Evolutionary conservation across 2,888 invertebrate genomes (phyloP), one percentile per base, ranked within the genome.

Genomic region (Dasypogon diadema): DNA sequence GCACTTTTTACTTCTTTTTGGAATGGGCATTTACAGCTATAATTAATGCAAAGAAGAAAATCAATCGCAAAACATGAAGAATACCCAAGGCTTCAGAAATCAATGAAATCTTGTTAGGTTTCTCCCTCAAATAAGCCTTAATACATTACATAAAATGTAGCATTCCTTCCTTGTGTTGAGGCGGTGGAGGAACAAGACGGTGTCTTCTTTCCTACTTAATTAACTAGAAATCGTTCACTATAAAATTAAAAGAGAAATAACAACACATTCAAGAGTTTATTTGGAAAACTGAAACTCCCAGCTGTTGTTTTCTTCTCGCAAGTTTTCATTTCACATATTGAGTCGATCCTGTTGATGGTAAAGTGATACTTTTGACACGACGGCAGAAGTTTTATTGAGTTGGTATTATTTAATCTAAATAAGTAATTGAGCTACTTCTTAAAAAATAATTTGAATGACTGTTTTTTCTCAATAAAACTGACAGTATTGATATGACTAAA

Each of bases 101-200:
- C 56, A 56, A 56, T 56, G 26, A 26, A 26, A 56, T 14, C 26
- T 56, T 56, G 2, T 56, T 56, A 18, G 56, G 56, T 26, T 56
- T 56, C 56, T 3, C n/a, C 42, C 42, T 42, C 42, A 42, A 6
- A 42, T 42, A 42, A 42, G 42, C 42, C 42, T 12, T 42, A 42
- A 42, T 12, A 42, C 42, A 42, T 42, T 42, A 42, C n/a, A 12
- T 42, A 42, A 42, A 42, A 1, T 42, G 34, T 12, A 42, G n/a
- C 42, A 42, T 42, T 42, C 42, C 2, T 12, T 42, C n/a, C 42
- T 42, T 3, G 42, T 42, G 12, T 12, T 3, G 6, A 42, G 42
- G 12, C 42, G 42, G n/a, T n/a, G n/a, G n/a, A 42, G 42, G n/a
- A 42, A 42, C n/a, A 42, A 42, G 12, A 30, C n/a, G 42, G 42